Conservation (phyloP, 2,888 invertebrate genomes). For the Heteropelma amictum region DNA sequence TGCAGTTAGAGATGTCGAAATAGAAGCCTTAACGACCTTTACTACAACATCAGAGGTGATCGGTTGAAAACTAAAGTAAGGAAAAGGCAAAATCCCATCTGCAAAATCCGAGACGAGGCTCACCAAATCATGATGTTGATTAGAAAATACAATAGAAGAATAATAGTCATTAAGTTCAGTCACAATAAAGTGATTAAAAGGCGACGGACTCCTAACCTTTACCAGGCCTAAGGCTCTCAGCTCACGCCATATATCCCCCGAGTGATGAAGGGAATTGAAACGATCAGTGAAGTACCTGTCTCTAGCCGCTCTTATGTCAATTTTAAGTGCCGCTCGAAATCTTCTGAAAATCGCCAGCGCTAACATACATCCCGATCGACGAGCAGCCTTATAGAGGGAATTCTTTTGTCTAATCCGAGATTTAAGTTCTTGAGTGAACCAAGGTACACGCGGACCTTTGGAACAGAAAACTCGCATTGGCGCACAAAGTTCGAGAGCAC, state of each 20-base stretch:
- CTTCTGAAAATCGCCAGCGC: background rate
- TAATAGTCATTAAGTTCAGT: background rate
- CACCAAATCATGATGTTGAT: background rate
- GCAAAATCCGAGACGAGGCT: no score
- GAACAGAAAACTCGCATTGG: background rate
- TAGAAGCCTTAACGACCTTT: background rate
- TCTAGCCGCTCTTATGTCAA: background rate
- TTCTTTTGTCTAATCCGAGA: background rate
- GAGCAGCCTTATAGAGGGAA: background rate
- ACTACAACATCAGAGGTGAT: background rate
- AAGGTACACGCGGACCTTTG: background rate
- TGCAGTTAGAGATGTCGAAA: background rate
- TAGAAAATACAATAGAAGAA: background rate
- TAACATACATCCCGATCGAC: background rate
- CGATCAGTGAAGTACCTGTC: background rate
- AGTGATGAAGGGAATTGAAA: background rate
- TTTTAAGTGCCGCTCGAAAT: background rate
- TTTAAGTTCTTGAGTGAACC: background rate
- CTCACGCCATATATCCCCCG: background rate
- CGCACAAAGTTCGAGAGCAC: background rate
- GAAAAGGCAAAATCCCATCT: no score
- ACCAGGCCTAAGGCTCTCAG: background rate
- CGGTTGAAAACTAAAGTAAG: background rate
- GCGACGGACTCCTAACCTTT: background rate
- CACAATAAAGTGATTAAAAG: background rate